Conservation (phyloP, 1,140 invertebrate species). For the Drosophila pachea region DNA sequence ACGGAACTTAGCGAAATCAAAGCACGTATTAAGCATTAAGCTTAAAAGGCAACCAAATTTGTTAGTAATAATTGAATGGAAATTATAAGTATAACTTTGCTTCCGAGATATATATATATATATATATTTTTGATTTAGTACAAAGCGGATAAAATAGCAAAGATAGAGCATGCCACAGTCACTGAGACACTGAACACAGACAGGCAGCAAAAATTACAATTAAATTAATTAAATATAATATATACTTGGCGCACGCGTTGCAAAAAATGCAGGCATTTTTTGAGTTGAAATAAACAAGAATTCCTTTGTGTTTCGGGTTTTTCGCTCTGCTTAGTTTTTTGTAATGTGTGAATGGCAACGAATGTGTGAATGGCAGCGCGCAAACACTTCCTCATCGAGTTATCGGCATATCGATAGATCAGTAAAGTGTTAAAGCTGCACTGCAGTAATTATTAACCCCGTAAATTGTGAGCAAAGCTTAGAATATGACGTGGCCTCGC, state of each 20-base stretch:
- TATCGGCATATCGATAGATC: background rate
- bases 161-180: constrained; percentile 61
- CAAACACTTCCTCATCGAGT: constrained; percentile 1
- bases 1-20: constrained; percentile 37
- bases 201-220: constrained; percentile 33
- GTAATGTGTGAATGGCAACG: constrained; percentile 38
- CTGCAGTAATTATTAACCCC: too few relatives aligned
- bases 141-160: constrained; percentile 57
- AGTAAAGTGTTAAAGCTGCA: background rate
- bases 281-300: background rate
- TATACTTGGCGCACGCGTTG: constrained; percentile 9
- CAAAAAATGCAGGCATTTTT: constrained; percentile 14
- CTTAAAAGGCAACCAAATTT: constrained; percentile 67
- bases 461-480: too few relatives aligned
- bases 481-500: too few relatives aligned
- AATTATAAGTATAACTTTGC: constrained; percentile 31
- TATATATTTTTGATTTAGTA: constrained; percentile 27
- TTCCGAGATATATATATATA: constrained; percentile 11
- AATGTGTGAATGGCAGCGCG: constrained; percentile 19
- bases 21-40: constrained; percentile 67
- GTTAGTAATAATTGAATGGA: constrained; percentile 61
- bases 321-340: constrained; percentile 2
- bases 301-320: constrained; percentile 13
- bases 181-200: constrained; percentile 50
- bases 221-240: constrained; percentile 21